Conservation (phyloP, 1,140 invertebrate species). For the Atta texana region DNA sequence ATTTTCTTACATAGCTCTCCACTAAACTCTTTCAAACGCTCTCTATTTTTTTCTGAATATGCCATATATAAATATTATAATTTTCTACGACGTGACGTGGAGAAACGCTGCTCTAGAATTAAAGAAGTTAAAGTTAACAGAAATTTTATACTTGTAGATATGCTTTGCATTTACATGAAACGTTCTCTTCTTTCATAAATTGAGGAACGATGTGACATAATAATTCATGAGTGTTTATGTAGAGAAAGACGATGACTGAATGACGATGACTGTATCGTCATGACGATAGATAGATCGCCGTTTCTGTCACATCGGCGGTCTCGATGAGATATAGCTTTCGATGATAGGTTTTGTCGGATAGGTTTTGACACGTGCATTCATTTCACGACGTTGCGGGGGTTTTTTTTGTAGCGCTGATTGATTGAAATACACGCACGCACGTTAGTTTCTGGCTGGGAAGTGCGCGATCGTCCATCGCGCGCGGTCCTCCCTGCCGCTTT, state of each 20-base stretch:
- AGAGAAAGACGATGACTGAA: not conserved
- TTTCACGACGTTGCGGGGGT: not conserved
- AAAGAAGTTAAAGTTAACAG: conserved; percentile 33
- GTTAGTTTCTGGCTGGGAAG: conserved; percentile 31
- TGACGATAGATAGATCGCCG: conserved; percentile 16
- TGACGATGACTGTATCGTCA: conserved; percentile 22
- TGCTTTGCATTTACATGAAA: not conserved
- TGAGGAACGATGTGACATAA: conserved; percentile 12
- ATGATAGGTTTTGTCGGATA: not conserved
- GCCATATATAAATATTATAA: conserved; percentile 6
- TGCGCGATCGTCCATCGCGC: conserved; percentile 12
- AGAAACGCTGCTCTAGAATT: not conserved
- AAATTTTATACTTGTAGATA: conserved; percentile 8
- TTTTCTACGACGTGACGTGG: not conserved
- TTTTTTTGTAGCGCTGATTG: conserved; percentile 2
- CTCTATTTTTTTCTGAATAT: not conserved
- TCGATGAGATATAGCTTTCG: conserved; percentile 37
- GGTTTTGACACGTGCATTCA: not conserved
- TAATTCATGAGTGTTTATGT: not conserved
- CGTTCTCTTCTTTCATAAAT: conserved; percentile 6
- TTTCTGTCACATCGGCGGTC: conserved; percentile 6
- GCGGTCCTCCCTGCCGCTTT: conserved; percentile 23
- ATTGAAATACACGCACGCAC: conserved; percentile 27
- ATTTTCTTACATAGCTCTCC: not conserved
- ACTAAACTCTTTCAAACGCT: not conserved